Percentiles rank a stretch among this genome's conserved stretches.
Conservation (phyloP, 2,888 invertebrate genomes). For the Itoplectis maculator region DNA sequence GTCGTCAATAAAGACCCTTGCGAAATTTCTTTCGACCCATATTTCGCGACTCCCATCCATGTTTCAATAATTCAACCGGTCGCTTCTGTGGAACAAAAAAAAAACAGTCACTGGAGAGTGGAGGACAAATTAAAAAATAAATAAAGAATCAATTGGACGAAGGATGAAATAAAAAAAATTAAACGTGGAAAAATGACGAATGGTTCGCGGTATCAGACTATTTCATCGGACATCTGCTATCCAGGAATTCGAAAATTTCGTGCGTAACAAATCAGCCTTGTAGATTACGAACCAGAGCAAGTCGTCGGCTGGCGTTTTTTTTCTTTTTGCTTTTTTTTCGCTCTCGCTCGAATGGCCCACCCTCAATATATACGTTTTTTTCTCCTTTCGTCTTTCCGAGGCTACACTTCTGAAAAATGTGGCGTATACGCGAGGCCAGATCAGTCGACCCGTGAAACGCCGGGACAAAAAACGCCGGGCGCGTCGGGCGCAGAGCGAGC, state of each 20-base stretch:
- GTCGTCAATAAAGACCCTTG: conserved; percentile 11
- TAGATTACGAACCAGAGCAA: conserved; percentile 40
- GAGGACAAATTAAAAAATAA: not conserved
- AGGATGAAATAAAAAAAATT: not conserved
- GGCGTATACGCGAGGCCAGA: conserved; percentile 67
- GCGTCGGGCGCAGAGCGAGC: conserved; percentile 39
- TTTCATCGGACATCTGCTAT: conserved; percentile 60
- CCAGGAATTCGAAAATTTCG: conserved; percentile 51
- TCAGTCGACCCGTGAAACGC: conserved; percentile 70
- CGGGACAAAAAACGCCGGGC: conserved; percentile 63
- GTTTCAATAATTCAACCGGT: not conserved
- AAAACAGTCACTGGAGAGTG: not conserved
- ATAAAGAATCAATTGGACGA: not conserved
- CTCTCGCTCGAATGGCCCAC: conserved; percentile 22
- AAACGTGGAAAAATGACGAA: conserved; percentile 11
- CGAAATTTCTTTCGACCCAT: conserved; percentile 28
- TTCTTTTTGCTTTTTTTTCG: conserved; percentile 34
- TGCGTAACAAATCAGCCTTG: conserved; percentile 55
- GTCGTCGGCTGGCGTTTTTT: conserved; percentile 44
- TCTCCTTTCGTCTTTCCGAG: conserved; percentile 46
- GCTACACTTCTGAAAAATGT: conserved; percentile 68
- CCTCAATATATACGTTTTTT: conserved; percentile 39
- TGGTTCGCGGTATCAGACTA: not conserved
- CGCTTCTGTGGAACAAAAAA: not conserved
- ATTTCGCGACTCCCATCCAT: not conserved